Base-by-base conservation (phyloP, 2,113 vertebrate species). In the Eclectus roratus region DNA sequence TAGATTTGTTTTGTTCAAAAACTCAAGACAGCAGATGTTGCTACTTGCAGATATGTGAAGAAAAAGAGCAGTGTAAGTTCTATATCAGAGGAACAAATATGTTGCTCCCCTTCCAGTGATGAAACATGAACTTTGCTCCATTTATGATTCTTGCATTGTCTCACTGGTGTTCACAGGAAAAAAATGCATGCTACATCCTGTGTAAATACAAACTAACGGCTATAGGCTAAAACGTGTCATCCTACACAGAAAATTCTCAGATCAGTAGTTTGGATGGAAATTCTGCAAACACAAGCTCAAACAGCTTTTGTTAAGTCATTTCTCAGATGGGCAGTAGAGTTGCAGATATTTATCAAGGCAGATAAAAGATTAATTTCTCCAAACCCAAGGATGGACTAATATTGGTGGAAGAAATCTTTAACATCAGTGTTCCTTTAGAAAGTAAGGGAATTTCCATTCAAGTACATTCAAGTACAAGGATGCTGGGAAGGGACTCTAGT, bases 131-230 rank as follows among this genome's bases (percentile, higher is more conserved):
- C 41, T 89, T 61, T 92, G 68, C 27, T 82, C 91, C 37, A 29
- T 28, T 58, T 88, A 49, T 46, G 78, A 77, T 41, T 94, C 73
- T 60, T 91, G 55, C 70, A 88, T 47, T n/a, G 86, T 85, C 66
- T 44, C 78, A 68, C 27, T 93, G 50, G 16, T 72, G 74, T 92
- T 94, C 52, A 92, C 58, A 74, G 19, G 47, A 70, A 94, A 93
- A 89, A 95, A 86, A 89, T 50, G 44, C 55, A 83, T 79, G 58
- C 94, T 93, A 71, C 37, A 91, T 86, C 21, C 88, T 93, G 28
- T 73, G 29, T 33, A 29, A 47, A 27, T 50, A 44, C 61, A 88
- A 91, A 81, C 29, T 49, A 76, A 83, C 5, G 11, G 28, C 33
- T 94, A 33, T 14, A 60, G n/a, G 25, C 27, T 76, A 90, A 88